Percentiles rank a stretch among this genome's conserved stretches.
phyloP scores from a whole-genome alignment of 2,888 invertebrate genomes.

The Platycheirus rosarum region DNA sequence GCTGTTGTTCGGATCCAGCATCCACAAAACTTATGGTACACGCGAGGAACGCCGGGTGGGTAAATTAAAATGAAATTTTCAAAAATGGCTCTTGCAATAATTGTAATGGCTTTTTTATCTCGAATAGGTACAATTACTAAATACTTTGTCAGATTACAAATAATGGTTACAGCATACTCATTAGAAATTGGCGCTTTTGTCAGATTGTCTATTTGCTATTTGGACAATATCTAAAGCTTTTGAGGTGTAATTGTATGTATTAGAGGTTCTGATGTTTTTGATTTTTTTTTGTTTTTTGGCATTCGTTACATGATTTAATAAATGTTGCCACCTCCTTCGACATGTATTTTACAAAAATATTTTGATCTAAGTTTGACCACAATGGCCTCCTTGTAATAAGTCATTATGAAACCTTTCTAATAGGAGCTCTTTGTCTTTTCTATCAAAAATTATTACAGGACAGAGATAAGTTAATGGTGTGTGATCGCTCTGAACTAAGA shows the following conservation, averaged over 20 bases:
- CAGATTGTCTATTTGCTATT: too few species aligned
- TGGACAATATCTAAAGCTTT: too few species aligned
- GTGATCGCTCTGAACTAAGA: too few species aligned
- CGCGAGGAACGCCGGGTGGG: too few species aligned
- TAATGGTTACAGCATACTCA: constrained; percentile 32
- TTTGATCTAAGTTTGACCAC: constrained; percentile 23
- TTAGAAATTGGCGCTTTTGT: constrained; percentile 22
- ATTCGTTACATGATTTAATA: constrained; percentile 12
- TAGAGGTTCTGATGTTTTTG: background rate
- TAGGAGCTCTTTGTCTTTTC: constrained; percentile 15
- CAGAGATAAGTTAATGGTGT: constrained; percentile 4
- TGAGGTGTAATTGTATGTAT: constrained; percentile 23
- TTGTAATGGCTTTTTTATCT: constrained; percentile 30
- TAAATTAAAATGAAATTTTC: constrained; percentile 36
- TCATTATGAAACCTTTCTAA: constrained; percentile 17
- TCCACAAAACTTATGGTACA: too few species aligned
- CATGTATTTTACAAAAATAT: too few species aligned
- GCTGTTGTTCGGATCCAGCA: too few species aligned
- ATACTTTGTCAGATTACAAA: too few species aligned
- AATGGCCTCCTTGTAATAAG: too few species aligned
- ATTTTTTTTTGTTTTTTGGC: constrained; percentile 21
- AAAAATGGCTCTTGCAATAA: constrained; percentile 45
- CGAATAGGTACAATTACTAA: constrained; percentile 13
- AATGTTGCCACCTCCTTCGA: constrained; percentile 10
- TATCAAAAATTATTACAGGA: background rate